These are phyloP conservation scores for Hemiscyllium ocellatum DNA, from an alignment of 2,113 vertebrate genomes.

Conservation along the genomic window DNA sequence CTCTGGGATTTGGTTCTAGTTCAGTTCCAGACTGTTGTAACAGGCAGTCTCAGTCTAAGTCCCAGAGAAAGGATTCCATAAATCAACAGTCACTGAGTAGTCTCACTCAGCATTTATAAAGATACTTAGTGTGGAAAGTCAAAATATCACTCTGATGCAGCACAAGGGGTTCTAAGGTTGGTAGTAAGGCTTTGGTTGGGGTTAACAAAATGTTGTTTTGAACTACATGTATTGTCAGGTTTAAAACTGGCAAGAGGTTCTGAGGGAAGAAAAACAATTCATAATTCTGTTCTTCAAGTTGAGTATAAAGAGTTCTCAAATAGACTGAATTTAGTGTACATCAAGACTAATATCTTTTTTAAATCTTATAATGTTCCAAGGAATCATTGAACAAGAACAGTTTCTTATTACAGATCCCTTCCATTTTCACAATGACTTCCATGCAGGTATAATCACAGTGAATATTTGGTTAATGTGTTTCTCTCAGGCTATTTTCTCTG, in stretches of 20 bases:
- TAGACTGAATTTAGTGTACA: background rate
- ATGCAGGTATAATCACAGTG: background rate
- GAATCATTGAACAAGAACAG: background rate
- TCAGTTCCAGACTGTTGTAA: background rate
- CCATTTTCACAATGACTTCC: background rate
- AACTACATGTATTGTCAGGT: background rate
- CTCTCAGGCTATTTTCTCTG: background rate
- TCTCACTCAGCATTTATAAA: background rate
- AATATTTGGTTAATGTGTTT: background rate
- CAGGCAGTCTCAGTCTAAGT: background rate
- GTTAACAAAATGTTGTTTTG: background rate
- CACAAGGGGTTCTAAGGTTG: background rate
- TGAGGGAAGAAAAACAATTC: background rate
- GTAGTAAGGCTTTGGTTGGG: background rate
- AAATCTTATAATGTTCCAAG: background rate
- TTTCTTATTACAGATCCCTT: background rate
- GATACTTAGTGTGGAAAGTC: background rate
- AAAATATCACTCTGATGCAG: background rate
- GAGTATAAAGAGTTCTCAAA: background rate
- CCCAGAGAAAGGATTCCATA: constrained; percentile 7
- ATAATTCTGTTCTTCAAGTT: background rate
- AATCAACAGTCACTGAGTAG: background rate
- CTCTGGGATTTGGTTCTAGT: background rate
- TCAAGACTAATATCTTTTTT: background rate
- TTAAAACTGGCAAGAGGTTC: background rate